Evolutionary conservation across 2,797 vertebrate genomes (phyloP).

Genomic region (Sebastolobus alascanus): DNA sequence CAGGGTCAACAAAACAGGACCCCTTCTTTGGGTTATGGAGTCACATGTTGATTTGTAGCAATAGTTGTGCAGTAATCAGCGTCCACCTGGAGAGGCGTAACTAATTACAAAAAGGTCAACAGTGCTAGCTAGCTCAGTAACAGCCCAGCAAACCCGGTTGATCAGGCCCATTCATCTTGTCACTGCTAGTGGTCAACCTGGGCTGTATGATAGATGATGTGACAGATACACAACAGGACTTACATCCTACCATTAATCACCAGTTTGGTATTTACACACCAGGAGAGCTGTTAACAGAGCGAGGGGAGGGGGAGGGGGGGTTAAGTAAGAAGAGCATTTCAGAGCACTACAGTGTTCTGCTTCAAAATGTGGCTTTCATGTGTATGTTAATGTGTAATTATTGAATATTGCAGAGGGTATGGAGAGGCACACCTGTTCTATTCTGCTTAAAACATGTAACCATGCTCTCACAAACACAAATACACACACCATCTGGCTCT

Average conservation of each 20-base stretch:
- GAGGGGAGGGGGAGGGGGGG: background rate
- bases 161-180: slow-evolving; percentile 76
- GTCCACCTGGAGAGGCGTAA: slow-evolving; percentile 22
- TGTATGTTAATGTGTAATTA: slow-evolving; percentile 57
- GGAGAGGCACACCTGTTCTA: slow-evolving; percentile 53
- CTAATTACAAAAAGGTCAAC: slow-evolving; percentile 44
- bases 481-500: slow-evolving; percentile 59
- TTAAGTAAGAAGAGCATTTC: slow-evolving; percentile 39
- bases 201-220: slow-evolving; percentile 79
- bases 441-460: slow-evolving; percentile 37
- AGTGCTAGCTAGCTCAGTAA: slow-evolving; percentile 22
- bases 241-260: slow-evolving; percentile 79
- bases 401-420: slow-evolving; percentile 26
- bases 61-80: slow-evolving; percentile 22
- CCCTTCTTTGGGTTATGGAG: background rate
- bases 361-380: slow-evolving; percentile 43
- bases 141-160: slow-evolving; percentile 29
- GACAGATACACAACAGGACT: slow-evolving; percentile 74
- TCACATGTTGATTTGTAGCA: background rate
- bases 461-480: slow-evolving; percentile 1
- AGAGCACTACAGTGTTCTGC: slow-evolving; percentile 20
- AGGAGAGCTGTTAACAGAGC: slow-evolving; percentile 55
- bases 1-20: background rate
- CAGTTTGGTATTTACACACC: slow-evolving; percentile 77
- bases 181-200: slow-evolving; percentile 66